Evolutionary conservation across 2,797 vertebrate species (phyloP), one percentile per base, ranked within the genome.

Genomic region (Cephalopachus bancanus): DNA sequence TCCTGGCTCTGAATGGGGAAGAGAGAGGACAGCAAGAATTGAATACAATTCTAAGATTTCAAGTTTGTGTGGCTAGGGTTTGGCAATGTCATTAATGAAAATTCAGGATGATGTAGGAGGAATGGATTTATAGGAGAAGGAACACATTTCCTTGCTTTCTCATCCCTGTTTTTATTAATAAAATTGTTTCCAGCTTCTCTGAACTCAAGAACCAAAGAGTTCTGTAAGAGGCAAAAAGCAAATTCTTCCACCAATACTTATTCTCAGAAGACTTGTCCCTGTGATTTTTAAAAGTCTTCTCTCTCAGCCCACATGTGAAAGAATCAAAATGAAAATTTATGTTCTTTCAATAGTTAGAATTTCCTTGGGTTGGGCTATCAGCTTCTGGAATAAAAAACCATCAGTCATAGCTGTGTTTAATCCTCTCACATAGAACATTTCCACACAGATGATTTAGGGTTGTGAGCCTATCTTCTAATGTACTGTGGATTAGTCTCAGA

Each of bases 111-210:
- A 97, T 96, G 74, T 91, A 83, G 94, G 64, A 97, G 62, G 79
- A 80, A 67, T 60, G 89, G 64, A 96, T 95, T 95, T 91, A 79
- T 72, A 55, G 84, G 85, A 89, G 76, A 91, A 95, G 64, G 86
- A 93, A 97, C 59, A 33, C 22, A 0, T 95, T 86, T 96, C 87
- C 87, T 93, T 95, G 74, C 85, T 95, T 95, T 89, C 85, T 95
- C 75, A 60, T 96, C 44, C 79, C 74, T 83, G 55, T 76, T 94
- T 93, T 97, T 95, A 87, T 94, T 95, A 95, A 93, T 92, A 96
- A 96, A 94, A 97, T 96, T 97, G 91, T 89, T 91, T 97, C 95
- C 96, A 97, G 95, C 92, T 96, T 94, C 95, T 97, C 85, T 71
- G 84, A 91, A 69, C 71, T 97, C 93, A 93, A 79, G 89, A 95